A percentile compares a stretch with the other conserved stretches of the same genome.
Evolutionary conservation across 2,797 vertebrate genomes (phyloP).

Genomic region (Anisognathus igniventris): DNA sequence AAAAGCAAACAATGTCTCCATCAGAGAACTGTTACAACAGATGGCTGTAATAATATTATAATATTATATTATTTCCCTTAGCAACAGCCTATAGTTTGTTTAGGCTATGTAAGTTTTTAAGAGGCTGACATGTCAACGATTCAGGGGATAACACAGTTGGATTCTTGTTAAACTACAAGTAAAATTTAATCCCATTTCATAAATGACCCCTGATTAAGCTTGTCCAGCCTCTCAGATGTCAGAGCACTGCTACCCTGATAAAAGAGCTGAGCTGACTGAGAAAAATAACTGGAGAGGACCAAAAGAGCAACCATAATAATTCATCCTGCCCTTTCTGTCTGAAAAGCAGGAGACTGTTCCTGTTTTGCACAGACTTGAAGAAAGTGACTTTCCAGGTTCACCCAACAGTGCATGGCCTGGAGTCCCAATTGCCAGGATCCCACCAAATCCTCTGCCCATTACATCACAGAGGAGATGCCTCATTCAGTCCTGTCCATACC

Average conservation of each 20-base stretch:
- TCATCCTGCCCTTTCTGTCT: neutral
- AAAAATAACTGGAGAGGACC: neutral
- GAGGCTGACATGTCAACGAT: conserved; percentile 31
- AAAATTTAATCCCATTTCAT: conserved; percentile 56
- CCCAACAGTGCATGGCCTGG: neutral
- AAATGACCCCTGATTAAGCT: conserved; percentile 52
- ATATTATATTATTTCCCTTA: conserved; percentile 55
- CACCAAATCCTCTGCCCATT: neutral
- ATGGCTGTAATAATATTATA: neutral
- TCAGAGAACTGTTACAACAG: conserved; percentile 32
- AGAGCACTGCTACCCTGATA: neutral
- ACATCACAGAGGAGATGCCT: neutral
- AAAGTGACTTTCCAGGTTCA: neutral
- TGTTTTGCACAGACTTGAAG: neutral
- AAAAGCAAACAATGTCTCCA: conserved; percentile 49
- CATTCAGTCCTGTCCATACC: neutral
- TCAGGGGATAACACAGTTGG: conserved; percentile 29
- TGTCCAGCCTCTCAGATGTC: neutral
- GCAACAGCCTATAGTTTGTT: conserved; percentile 62
- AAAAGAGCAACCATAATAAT: neutral
- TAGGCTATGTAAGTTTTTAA: conserved; percentile 57
- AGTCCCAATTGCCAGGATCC: neutral
- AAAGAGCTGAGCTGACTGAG: neutral
- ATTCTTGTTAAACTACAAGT: conserved; percentile 39
- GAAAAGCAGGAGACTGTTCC: neutral